Evolutionary conservation across 2,113 vertebrate species (phyloP), one percentile per base, ranked within the genome.

Genomic region (Cyrtonyx montezumae): DNA sequence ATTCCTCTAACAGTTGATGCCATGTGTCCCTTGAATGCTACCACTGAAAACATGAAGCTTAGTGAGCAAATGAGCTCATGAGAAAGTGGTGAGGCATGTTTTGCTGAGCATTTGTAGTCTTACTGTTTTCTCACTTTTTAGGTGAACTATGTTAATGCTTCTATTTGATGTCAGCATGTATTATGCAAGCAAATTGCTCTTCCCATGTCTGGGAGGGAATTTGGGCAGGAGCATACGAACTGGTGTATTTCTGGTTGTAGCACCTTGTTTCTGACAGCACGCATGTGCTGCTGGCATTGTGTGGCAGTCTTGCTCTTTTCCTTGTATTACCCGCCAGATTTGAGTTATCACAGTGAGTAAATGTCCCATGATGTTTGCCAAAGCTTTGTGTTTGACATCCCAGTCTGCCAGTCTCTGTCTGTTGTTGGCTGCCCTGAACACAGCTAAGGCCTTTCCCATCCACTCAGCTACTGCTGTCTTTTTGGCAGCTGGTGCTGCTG

Each of bases 41-140:
- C 49, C 5, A 3, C 43, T 78, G 34, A 74, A 93, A 58, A 55
- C 73, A 21, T 11, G n/a, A 88, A 67, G 21, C 28, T 58, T 55
- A 45, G 18, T 37, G 61, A 70, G 28, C 26, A 14, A 0, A 0
- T 58, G 49, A 77, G 13, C 70, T 83, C 0, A 1, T 37, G 49
- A 93, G 68, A 86, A 88, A 45, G 13, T 30, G 30, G 48, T 49
- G 63, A 73, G 75, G 65, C 5, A 34, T 25, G 12, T 67, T 70
- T 42, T 59, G 42, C 45, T 16, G 8, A 30, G 11, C 22, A 7
- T 67, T 78, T 48, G 13, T 58, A 34, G 48, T 61, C 37, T 58
- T 53, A 49, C 8, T 37, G 5, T 63, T 78, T 86, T 22, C 21
- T 78, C 78, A 28, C 28, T 71, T 53, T 69, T 84, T 68, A 51